phyloP scores from a whole-genome alignment of 2,888 invertebrate genomes.

The Ceraclea dissimilis region DNA sequence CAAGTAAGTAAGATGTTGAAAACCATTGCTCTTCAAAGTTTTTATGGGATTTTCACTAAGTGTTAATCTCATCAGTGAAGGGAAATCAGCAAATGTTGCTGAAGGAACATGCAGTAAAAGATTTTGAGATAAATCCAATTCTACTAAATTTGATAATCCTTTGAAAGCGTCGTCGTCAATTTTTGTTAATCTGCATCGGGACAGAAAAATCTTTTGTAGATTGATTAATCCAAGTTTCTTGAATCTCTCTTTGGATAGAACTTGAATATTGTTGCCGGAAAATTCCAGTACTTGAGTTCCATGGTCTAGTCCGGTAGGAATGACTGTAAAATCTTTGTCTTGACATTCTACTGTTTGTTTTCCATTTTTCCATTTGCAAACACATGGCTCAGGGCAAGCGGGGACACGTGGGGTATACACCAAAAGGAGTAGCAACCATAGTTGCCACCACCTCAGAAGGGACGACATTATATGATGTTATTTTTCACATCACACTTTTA shows the following conservation, averaged over 20 bases:
- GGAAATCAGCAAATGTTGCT: slow-evolving; percentile 68
- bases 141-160: slow-evolving; percentile 79
- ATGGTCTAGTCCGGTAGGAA: slow-evolving; percentile 73
- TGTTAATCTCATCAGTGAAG: slow-evolving; percentile 74
- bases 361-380: slow-evolving; percentile 89
- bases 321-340: slow-evolving; percentile 63
- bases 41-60: slow-evolving; percentile 78
- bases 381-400: slow-evolving; percentile 70
- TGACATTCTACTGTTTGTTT: slow-evolving; percentile 87
- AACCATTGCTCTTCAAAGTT: slow-evolving; percentile 61
- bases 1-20: slow-evolving; percentile 66
- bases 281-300: slow-evolving; percentile 85
- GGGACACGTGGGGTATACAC: slow-evolving; percentile 29
- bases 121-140: slow-evolving; percentile 80
- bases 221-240: slow-evolving; percentile 71
- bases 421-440: slow-evolving; percentile 18
- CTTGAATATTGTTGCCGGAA: slow-evolving; percentile 73
- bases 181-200: slow-evolving; percentile 68
- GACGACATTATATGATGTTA: slow-evolving; percentile 6
- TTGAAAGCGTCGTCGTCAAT: slow-evolving; percentile 76
- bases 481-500: slow-evolving; percentile 1
- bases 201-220: slow-evolving; percentile 78
- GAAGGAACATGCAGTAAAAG: slow-evolving; percentile 70
- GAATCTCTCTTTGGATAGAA: slow-evolving; percentile 71
- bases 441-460: slow-evolving; percentile 13